Percentiles rank a stretch among this genome's conserved stretches.
phyloP scores from a whole-genome alignment of 1,140 invertebrate genomes.

The Listronotus bonariensis region DNA sequence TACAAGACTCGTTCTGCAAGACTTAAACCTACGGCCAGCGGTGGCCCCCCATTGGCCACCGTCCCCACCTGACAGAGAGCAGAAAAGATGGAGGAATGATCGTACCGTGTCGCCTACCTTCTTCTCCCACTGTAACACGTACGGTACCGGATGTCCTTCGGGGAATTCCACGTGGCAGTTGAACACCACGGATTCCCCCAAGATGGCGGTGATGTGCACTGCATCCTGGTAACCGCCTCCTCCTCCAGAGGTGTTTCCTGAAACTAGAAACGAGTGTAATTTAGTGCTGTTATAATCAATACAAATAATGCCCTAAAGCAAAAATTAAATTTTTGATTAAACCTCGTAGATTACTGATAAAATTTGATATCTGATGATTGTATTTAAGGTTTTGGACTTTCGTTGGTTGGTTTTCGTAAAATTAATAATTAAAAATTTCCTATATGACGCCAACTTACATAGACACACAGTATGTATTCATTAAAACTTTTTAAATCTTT shows the following conservation, averaged over 20 bases:
- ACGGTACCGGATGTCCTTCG: conserved; percentile 90
- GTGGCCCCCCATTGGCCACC: conserved; percentile 7
- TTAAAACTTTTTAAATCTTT: too few relatives aligned
- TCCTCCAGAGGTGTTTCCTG: not conserved
- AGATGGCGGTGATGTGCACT: conserved; percentile 92
- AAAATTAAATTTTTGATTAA: too few relatives aligned
- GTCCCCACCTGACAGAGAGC: conserved; percentile 42
- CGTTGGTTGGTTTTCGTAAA: too few relatives aligned
- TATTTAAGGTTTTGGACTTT: too few relatives aligned
- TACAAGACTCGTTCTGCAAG: conserved; percentile 22
- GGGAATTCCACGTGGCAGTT: conserved; percentile 96
- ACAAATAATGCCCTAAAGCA: too few relatives aligned
- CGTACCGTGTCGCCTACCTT: conserved; percentile 94
- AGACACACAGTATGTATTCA: too few relatives aligned
- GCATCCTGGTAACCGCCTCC: conserved; percentile 71
- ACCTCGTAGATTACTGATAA: too few relatives aligned
- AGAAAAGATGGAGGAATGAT: conserved; percentile 60
- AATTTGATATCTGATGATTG: too few relatives aligned
- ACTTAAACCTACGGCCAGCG: conserved; percentile 36
- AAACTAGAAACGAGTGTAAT: not conserved
- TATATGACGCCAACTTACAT: too few relatives aligned
- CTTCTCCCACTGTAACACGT: conserved; percentile 97
- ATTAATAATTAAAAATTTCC: too few relatives aligned
- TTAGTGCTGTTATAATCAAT: too few relatives aligned
- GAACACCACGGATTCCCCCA: conserved; percentile 94